Conservation (phyloP, 2,797 vertebrate species). For the Tachyglossus aculeatus region DNA sequence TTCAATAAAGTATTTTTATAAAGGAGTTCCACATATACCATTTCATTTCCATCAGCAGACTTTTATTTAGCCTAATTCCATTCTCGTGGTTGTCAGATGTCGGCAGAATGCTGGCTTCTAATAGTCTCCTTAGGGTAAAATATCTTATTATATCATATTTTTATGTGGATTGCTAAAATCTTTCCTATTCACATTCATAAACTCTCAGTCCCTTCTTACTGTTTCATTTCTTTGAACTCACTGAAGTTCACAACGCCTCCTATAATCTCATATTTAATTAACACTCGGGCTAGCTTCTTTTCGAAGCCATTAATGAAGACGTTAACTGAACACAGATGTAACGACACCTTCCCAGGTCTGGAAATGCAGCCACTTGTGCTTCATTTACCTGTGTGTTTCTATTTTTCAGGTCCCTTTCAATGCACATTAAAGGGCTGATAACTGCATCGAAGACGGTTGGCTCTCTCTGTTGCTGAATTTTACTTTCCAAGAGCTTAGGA, state of each 20-base stretch:
- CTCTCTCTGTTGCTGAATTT: too few relatives aligned
- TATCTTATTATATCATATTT: constrained; percentile 54
- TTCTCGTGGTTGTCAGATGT: constrained; percentile 55
- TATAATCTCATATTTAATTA: constrained; percentile 44
- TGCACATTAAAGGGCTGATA: too few relatives aligned
- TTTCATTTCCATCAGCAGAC: constrained; percentile 43
- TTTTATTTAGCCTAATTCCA: constrained; percentile 58
- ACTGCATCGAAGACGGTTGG: too few relatives aligned
- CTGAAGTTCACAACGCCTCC: constrained; percentile 27
- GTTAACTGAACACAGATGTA: constrained; percentile 19
- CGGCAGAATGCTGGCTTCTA: constrained; percentile 57
- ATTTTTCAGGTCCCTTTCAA: too few relatives aligned
- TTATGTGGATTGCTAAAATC: too few relatives aligned
- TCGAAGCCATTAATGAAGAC: constrained; percentile 39
- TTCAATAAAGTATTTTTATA: constrained; percentile 15
- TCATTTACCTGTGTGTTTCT: too few relatives aligned
- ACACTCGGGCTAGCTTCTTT: constrained; percentile 28
- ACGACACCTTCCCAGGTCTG: not conserved
- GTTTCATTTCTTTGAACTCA: constrained; percentile 8
- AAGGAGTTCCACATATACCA: constrained; percentile 47
- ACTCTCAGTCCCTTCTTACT: not conserved
- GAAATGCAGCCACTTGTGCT: constrained; percentile 16
- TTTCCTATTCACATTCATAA: not conserved
- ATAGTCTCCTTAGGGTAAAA: constrained; percentile 40
- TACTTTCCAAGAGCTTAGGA: too few relatives aligned